Evolutionary conservation across 2,888 invertebrate species (phyloP).

Genomic region (Caenorhabditis japonica): DNA sequence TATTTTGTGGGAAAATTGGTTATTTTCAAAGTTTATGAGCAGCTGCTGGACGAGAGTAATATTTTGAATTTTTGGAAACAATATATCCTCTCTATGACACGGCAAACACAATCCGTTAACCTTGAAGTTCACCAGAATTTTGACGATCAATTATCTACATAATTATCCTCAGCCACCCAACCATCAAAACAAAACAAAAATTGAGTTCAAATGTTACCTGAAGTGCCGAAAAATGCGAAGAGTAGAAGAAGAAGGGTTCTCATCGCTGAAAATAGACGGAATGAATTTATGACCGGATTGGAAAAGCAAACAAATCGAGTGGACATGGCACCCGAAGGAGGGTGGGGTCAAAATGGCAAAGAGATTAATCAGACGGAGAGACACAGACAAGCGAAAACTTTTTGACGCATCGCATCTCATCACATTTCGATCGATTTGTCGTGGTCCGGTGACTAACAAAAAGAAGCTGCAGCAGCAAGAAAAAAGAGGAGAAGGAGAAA

Average conservation of each 20-base stretch:
- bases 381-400: conserved; percentile 22
- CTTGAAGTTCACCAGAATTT: too few species aligned
- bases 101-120: too few species aligned
- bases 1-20: too few species aligned
- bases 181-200: neutral
- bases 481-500: neutral
- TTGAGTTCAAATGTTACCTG: too few species aligned
- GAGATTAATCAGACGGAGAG: conserved; percentile 16
- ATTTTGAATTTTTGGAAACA: too few species aligned
- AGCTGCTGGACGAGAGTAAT: too few species aligned
- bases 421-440: conserved; percentile 34
- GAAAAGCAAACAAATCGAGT: conserved; percentile 36
- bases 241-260: conserved; percentile 12
- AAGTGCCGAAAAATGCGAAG: conserved; percentile 3
- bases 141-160: too few species aligned
- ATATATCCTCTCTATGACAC: too few species aligned
- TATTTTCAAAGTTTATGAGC: too few species aligned
- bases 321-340: conserved; percentile 33
- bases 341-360: conserved; percentile 26
- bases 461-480: neutral
- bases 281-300: conserved; percentile 13
- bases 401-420: too few species aligned
- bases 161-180: too few species aligned
- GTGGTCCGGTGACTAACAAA: conserved; percentile 24
- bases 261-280: conserved; percentile 34